phyloP scores from a whole-genome alignment of 2,888 invertebrate genomes.

The Acronicta alni region DNA sequence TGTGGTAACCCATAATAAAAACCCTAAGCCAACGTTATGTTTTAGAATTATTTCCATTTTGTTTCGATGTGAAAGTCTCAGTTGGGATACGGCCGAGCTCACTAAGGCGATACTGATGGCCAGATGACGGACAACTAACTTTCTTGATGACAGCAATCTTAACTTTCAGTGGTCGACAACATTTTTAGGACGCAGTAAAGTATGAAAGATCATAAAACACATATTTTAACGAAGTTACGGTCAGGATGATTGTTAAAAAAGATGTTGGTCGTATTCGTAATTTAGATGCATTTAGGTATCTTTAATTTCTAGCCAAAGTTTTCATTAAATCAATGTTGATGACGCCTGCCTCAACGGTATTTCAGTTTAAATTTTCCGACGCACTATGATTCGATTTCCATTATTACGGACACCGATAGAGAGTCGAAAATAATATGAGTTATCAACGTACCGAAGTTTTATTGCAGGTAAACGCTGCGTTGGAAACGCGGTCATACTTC shows the following conservation, averaged over 20 bases:
- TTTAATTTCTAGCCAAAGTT: neutral
- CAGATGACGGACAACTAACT: constrained; percentile 67
- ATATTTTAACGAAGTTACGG: neutral
- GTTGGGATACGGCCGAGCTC: constrained; percentile 27
- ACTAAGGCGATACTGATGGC: constrained; percentile 55
- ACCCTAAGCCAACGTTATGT: too few species aligned
- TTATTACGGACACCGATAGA: constrained; percentile 69
- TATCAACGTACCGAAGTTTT: constrained; percentile 45
- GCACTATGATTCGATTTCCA: constrained; percentile 73
- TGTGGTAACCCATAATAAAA: too few species aligned
- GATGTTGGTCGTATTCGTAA: too few species aligned
- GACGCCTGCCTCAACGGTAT: constrained; percentile 65
- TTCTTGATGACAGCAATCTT: constrained; percentile 76
- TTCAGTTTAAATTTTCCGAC: constrained; percentile 64
- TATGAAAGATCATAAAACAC: neutral
- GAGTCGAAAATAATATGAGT: constrained; percentile 67
- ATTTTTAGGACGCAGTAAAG: constrained; percentile 42
- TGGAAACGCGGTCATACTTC: constrained; percentile 27
- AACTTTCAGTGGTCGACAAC: constrained; percentile 60
- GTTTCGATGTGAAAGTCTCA: neutral
- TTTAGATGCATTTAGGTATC: neutral
- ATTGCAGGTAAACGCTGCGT: constrained; percentile 30
- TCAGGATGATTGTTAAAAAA: neutral
- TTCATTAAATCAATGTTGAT: constrained; percentile 59
- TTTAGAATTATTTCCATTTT: too few species aligned